Base-by-base conservation (phyloP, 2,797 vertebrate genomes). In the Etheostoma perlongum region DNA sequence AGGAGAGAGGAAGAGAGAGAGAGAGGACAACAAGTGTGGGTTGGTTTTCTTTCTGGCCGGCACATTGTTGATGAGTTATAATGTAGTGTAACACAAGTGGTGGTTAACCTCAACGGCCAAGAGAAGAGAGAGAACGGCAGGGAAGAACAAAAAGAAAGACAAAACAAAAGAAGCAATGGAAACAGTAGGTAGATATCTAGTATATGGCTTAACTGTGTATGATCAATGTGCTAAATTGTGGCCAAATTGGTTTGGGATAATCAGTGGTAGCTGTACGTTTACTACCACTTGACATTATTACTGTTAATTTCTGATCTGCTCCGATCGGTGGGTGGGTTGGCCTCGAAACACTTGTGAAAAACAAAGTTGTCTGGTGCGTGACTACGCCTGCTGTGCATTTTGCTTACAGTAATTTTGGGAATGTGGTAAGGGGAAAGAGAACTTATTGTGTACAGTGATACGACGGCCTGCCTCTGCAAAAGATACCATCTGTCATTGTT, bases 11-110 rank as follows among this genome's bases (percentile, higher is more conserved):
- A 30, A 79, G 68, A 78, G 71, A 75, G 63, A 66, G 72, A 71
- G 78, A 68, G 62, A 84, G 83, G 74, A 85, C 77, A 87, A 82
- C 76, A 85, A 89, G 66, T 74, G 79, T 68, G 71, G 85, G 69
- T 86, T 90, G 82, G 80, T 85, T 89, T 83, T 90, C 78, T 83
- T 78, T 86, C 79, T 82, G 81, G 72, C 70, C 68, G 62, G 84
- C 60, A 62, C 84, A 88, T 88, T 93, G 89, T 83, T 92, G 86
- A 92, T 85, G 86, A 94, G 82, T 92, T 92, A 92, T 94, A 93
- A 92, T 92, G 93, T 90, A 93, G 90, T 91, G 92, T 92, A 92
- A 94, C 93, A 95, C 92, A 94, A 96, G 92, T 87, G 90, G 93
- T 89, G 94, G 94, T 95, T 95, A 94, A 95, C 95, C 95, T 92